A percentile compares a stretch with the other conserved stretches of the same genome.
Evolutionary conservation across 2,113 vertebrate genomes (phyloP).

Genomic region (Menidia beryllina): DNA sequence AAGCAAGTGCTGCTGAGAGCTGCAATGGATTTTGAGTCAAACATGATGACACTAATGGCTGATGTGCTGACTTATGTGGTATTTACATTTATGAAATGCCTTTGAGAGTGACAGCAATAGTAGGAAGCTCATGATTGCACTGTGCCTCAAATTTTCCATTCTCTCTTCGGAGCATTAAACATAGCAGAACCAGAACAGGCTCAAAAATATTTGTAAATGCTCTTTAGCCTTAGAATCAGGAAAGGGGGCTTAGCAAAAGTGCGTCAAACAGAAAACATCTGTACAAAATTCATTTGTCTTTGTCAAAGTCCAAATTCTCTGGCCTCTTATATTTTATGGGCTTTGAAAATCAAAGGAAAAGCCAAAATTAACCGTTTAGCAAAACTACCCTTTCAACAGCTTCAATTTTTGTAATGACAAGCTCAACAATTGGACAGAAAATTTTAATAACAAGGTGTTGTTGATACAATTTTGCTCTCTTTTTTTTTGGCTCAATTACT

Average conservation of each 20-base stretch:
- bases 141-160: slow-evolving; percentile 72
- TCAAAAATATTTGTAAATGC: slow-evolving; percentile 42
- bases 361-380: slow-evolving; percentile 37
- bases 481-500: slow-evolving; percentile 60
- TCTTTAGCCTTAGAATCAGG: slow-evolving; percentile 37
- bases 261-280: slow-evolving; percentile 22
- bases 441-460: slow-evolving; percentile 36
- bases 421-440: slow-evolving; percentile 37
- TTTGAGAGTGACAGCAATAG: slow-evolving; percentile 58
- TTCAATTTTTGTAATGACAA: slow-evolving; percentile 34
- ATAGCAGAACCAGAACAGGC: slow-evolving; percentile 51
- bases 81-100: slow-evolving; percentile 68
- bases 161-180: slow-evolving; percentile 52
- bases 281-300: slow-evolving; percentile 40
- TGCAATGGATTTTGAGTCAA: slow-evolving; percentile 56
- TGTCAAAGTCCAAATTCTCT: slow-evolving; percentile 41
- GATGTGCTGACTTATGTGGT: slow-evolving; percentile 61
- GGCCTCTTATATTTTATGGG: slow-evolving; percentile 29
- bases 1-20: slow-evolving; percentile 71
- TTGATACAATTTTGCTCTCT: slow-evolving; percentile 53
- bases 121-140: slow-evolving; percentile 78
- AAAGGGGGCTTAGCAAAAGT: slow-evolving; percentile 32
- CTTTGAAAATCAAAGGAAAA: slow-evolving; percentile 35
- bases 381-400: slow-evolving; percentile 40
- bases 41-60: slow-evolving; percentile 48